These are phyloP conservation scores for Protonibea diacanthus DNA, from an alignment of 2,797 vertebrate genomes.

Conservation along the genomic window DNA sequence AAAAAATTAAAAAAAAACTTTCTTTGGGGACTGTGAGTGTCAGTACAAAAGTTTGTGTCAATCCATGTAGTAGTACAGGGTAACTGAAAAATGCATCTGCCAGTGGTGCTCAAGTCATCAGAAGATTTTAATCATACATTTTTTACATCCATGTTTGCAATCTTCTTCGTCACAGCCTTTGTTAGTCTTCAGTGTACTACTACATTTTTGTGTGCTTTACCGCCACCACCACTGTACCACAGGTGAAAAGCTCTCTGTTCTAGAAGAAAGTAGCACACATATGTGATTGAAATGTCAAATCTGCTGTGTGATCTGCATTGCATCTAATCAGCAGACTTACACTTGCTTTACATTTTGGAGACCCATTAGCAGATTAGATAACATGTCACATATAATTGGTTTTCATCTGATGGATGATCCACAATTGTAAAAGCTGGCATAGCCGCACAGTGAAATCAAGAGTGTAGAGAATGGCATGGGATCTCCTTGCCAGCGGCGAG, in stretches of 20 bases:
- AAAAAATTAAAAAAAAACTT: no score
- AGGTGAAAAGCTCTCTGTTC: background rate
- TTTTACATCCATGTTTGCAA: no score
- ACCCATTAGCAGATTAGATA: slow-evolving; percentile 10
- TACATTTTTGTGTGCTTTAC: no score
- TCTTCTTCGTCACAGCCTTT: no score
- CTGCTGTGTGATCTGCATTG: background rate
- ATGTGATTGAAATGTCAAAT: slow-evolving; percentile 7
- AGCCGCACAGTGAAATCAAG: slow-evolving; percentile 3
- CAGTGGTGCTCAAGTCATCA: no score
- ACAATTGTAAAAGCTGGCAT: slow-evolving; percentile 10
- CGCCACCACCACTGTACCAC: no score
- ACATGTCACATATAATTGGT: background rate
- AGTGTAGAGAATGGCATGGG: slow-evolving; percentile 12
- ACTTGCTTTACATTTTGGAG: slow-evolving; percentile 21
- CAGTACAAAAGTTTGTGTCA: no score
- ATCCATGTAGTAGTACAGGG: no score
- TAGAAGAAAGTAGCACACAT: background rate
- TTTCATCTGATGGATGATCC: slow-evolving; percentile 24
- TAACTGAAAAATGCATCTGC: no score
- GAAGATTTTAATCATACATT: no score
- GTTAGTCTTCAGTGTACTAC: no score
- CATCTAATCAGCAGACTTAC: background rate
- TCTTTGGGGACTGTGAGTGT: no score
- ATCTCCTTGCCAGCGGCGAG: slow-evolving; percentile 21